Evolutionary conservation across 2,113 vertebrate species (phyloP), one percentile per base, ranked within the genome.

Genomic region (Myiozetetes cayanensis): DNA sequence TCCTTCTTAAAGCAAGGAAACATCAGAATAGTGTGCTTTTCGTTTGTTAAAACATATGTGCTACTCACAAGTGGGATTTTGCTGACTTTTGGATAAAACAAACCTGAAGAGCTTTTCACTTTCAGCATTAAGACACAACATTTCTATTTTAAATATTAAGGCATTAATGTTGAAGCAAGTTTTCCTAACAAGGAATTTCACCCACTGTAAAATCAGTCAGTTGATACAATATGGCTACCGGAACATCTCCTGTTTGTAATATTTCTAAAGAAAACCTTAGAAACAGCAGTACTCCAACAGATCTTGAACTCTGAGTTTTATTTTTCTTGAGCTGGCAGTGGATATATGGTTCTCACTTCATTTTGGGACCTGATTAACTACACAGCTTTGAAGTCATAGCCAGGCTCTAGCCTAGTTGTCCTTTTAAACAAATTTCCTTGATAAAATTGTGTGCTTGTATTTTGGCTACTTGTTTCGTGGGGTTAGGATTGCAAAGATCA

Each of bases 381-480:
- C 15, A 86, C 71, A 83, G 87, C 90, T 90, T 96, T 22, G n/a
- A 89, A 82, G 78, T 76, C 77, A 73, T 74, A 97, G 84, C 91
- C 92, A 95, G 89, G 85, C 95, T 93, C 67, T 56, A 90, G 93
- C 80, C 95, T 90, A 55, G 41, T 88, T 89, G 74, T 96, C 84
- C 82, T 97, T 96, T 83, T 90, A 30, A 95, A 90, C 92, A 91
- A 70, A 93, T 95, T 76, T 93, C 83, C 75, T 81, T 93, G 84
- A 92, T 87, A 95, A 94, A 88, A 87, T 83, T 59, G 93, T 87
- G 79, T 94, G 94, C 94, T 92, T 92, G 76, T 97, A 82, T 95
- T 89, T 88, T 95, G 92, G 86, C 95, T 98, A 70, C 61, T 87
- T 91, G 91, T 96, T 85, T 93, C 66, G 50, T 87, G 96, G 79